phyloP scores from a whole-genome alignment of 1,140 invertebrate genomes.

The Bradynema listronoti region DNA sequence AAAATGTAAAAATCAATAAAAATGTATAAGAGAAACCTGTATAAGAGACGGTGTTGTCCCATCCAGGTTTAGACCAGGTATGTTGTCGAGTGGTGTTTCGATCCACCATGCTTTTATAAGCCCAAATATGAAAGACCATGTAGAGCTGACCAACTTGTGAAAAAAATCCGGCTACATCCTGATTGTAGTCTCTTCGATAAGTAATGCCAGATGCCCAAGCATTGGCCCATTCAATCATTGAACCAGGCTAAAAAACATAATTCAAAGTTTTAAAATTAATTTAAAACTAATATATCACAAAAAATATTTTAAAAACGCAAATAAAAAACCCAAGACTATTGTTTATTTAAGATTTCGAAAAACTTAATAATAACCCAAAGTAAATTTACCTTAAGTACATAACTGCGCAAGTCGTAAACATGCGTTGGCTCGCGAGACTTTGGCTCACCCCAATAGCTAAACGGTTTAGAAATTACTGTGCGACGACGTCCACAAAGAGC shows the following conservation, averaged over 20 bases:
- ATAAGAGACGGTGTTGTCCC: constrained; percentile 56
- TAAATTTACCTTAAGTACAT: constrained; percentile 50
- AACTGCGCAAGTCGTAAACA: constrained; percentile 53
- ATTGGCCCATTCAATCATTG: constrained; percentile 58
- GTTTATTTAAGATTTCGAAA: neutral
- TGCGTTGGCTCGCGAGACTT: constrained; percentile 35
- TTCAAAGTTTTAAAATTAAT: too few species aligned
- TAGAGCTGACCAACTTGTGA: constrained; percentile 54
- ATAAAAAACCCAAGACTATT: constrained; percentile 10
- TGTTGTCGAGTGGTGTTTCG: constrained; percentile 39
- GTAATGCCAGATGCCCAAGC: constrained; percentile 57
- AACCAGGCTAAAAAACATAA: constrained; percentile 46
- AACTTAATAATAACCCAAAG: neutral
- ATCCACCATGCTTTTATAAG: constrained; percentile 44
- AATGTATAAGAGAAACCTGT: constrained; percentile 31
- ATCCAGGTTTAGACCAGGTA: constrained; percentile 57
- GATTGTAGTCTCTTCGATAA: constrained; percentile 52
- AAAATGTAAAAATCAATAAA: constrained; percentile 8
- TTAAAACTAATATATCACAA: constrained; percentile 9
- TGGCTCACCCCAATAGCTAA: constrained; percentile 36
- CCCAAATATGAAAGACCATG: constrained; percentile 58
- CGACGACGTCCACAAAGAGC: constrained; percentile 38
- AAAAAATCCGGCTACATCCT: constrained; percentile 56
- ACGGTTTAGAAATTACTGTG: constrained; percentile 41
- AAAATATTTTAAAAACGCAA: constrained; percentile 10